Base-by-base conservation (phyloP, 2,797 vertebrate genomes). In the Mormyrus proboscirostris region DNA sequence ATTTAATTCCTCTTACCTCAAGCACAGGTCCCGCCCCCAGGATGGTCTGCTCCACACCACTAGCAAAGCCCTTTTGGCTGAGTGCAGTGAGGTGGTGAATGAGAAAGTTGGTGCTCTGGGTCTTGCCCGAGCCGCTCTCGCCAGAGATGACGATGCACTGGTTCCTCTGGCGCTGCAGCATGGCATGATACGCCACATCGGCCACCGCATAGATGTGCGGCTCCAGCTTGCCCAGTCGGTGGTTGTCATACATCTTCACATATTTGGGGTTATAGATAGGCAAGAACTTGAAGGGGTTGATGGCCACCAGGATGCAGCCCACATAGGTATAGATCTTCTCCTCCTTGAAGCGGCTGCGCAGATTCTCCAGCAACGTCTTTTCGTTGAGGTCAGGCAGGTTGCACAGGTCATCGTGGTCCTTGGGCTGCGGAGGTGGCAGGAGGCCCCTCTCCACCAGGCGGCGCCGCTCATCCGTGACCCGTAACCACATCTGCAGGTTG, bases 241-340 rank as follows among this genome's bases (percentile, higher is more conserved):
- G 98, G 93, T 99, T 99, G 91, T 99, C 98, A 0, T 99, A 99
- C 97, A 99, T 97, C 94, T 99, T 99, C 91, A 99, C 98, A 91
- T 99, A 99, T 92, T 99, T 99, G 59, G 98, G 98, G 93, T 99
- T 99, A 95, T 99, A 99, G 94, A 99, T 98, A 93, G 98, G 98
- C 91, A 99, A 97, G 93, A 99, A 99, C 92, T 98, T 98, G 93
- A 99, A 96, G 3, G 98, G 98, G 89, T 99, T 99, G 90, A 99
- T 97, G 92, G 98, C 98, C 0, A 99, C 98, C 90, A 99, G 96
- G 94, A 99, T 99, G 94, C 97, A 98, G 83, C 98, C 98, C 0
- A 99, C 97, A 0, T 99, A 99, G 0, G 98, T 99, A 94, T 99
- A 99, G 94, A 99, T 99, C 93, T 97, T 98, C 90, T 99, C 98